Evolutionary conservation across 2,797 vertebrate species (phyloP), one percentile per base, ranked within the genome.

Genomic region (Siniperca scherzeri): DNA sequence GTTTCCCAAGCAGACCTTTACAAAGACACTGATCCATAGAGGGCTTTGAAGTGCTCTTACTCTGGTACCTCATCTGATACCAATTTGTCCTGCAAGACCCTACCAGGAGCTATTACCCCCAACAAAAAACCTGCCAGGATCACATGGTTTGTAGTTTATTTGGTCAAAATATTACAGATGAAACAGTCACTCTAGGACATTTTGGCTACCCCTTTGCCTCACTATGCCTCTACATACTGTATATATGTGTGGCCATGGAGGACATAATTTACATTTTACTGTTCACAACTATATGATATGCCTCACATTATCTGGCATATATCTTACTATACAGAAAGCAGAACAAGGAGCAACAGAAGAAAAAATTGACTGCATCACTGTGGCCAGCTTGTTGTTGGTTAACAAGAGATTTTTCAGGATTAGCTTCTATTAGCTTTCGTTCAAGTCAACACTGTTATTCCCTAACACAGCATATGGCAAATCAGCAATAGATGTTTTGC

Each of bases 381-480:
- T 30, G 14, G 59, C 50, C 64, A 40, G 25, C 52, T 50, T 76
- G 72, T 48, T 55, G 27, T 27, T 67, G 25, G 1, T 74, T 76
- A 65, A 75, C 66, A 27, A 56, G 57, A 61, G 0, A 36, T 74
- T 75, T 80, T 61, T 64, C 76, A 71, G 14, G 11, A 22, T 75
- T 77, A 55, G 1, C 70, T 77, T 81, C 52, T n/a, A 50, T 88
- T 64, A 75, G n/a, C 30, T 74, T 69, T 55, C 44, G 13, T 40
- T 21, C 60, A 71, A 9, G 30, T 38, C 56, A 75, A 53, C 78
- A 30, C 4, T 61, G 77, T 57, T 62, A 78, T 59, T 76, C 73
- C 12, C 22, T 22, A 57, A 65, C 50, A 50, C 38, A 69, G n/a
- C 85, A 90, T 87, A 85, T 66, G 78, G 78, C 17, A 57, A 82